These are phyloP conservation scores for Bungarus multicinctus DNA, from an alignment of 2,113 vertebrate genomes.

Conservation along the genomic window DNA sequence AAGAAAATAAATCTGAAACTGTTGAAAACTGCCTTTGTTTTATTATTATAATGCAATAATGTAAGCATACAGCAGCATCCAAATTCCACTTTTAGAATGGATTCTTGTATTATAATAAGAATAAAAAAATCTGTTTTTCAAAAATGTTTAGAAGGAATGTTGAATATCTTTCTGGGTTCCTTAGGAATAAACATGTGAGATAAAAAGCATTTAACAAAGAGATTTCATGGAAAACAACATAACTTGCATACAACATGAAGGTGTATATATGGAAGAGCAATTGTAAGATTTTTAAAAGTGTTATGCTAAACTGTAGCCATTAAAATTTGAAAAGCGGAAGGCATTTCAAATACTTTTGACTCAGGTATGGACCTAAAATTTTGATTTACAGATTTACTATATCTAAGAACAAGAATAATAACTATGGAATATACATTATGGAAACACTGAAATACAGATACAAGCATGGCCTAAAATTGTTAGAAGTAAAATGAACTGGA, in stretches of 20 bases:
- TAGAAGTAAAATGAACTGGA: constrained; percentile 1
- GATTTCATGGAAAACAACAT: background rate
- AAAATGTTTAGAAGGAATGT: background rate
- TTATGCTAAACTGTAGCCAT: background rate
- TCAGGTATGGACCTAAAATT: background rate
- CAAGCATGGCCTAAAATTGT: constrained; percentile 13
- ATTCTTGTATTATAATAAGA: background rate
- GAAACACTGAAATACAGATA: constrained; percentile 12
- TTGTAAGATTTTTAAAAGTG: background rate
- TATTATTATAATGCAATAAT: background rate
- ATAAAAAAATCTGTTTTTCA: background rate
- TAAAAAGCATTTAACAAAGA: background rate
- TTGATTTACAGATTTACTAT: background rate
- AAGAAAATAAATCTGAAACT: background rate
- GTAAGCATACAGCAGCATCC: background rate
- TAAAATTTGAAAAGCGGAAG: constrained; percentile 28
- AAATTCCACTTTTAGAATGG: background rate
- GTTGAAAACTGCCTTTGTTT: background rate
- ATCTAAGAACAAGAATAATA: background rate
- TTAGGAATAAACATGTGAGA: background rate
- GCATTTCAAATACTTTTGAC: constrained; percentile 29
- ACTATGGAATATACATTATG: background rate
- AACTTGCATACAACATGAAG: background rate
- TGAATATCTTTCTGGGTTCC: background rate
- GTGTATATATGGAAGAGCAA: background rate